phyloP scores from a whole-genome alignment of 1,140 invertebrate genomes.

The Sycobia sp. region DNA sequence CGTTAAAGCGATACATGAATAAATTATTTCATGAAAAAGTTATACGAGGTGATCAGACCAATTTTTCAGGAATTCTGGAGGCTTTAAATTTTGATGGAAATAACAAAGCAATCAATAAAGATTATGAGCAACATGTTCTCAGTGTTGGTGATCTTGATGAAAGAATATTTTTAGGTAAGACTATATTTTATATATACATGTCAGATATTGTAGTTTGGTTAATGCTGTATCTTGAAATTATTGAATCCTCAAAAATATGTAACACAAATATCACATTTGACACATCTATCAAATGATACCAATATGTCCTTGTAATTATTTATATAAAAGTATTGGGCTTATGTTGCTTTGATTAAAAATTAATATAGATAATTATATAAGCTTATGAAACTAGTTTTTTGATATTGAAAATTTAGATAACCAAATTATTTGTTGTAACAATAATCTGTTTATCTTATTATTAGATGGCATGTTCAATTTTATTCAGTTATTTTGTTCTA shows the following conservation, averaged over 20 bases:
- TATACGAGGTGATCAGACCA: conserved; percentile 68
- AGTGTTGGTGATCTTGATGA: conserved; percentile 96
- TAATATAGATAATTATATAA: too few relatives aligned
- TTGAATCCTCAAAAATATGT: too few relatives aligned
- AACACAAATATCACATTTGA: too few relatives aligned
- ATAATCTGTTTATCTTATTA: too few relatives aligned
- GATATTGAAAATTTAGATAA: too few relatives aligned
- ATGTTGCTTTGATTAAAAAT: too few relatives aligned
- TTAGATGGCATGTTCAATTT: too few relatives aligned
- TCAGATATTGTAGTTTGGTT: conserved; percentile 4
- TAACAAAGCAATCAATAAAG: conserved; percentile 82
- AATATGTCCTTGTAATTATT: not conserved
- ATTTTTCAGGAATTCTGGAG: conserved; percentile 74
- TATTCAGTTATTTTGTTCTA: too few relatives aligned
- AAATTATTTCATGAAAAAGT: conserved; percentile 80
- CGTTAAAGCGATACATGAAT: conserved; percentile 79
- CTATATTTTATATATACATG: not conserved
- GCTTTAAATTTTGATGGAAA: conserved; percentile 76
- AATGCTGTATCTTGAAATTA: conserved; percentile 22
- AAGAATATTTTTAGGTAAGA: conserved; percentile 84
- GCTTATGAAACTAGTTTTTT: too few relatives aligned
- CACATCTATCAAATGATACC: conserved; percentile 19
- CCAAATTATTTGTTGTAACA: too few relatives aligned
- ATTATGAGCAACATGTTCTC: conserved; percentile 90
- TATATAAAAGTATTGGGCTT: not conserved